Evolutionary conservation across 2,888 invertebrate genomes (phyloP).

Genomic region (Dolichopus griseipennis): DNA sequence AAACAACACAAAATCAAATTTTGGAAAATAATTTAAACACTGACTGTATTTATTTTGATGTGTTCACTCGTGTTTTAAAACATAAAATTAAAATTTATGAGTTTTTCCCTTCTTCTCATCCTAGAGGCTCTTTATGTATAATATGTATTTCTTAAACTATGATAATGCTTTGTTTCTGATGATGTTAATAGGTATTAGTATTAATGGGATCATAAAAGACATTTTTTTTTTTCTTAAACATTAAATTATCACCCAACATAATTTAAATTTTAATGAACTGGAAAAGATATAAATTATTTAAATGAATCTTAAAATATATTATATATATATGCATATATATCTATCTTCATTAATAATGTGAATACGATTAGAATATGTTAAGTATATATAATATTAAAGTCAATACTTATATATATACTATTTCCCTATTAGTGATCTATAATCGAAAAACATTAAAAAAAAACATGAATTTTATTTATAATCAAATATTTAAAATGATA

Average conservation of each 20-base stretch:
- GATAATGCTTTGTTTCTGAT: neutral
- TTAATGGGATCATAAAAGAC: neutral
- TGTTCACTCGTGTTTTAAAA: neutral
- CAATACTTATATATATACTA: neutral
- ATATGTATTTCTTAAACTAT: no score
- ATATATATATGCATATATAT: no score
- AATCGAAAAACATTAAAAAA: no score
- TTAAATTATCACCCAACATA: constrained; percentile 4
- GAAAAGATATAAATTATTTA: neutral
- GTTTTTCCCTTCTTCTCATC: neutral
- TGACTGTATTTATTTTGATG: neutral
- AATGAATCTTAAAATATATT: neutral
- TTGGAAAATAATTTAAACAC: no score
- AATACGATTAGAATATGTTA: no score
- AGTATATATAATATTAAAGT: neutral
- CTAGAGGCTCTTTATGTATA: no score
- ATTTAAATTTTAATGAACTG: constrained; percentile 6
- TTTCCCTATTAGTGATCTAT: no score
- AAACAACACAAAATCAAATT: no score
- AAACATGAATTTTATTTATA: no score
- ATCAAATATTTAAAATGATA: no score
- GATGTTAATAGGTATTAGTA: neutral
- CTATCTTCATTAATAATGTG: no score
- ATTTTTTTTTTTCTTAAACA: neutral
- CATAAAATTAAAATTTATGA: neutral